Conservation (phyloP, 2,888 invertebrate species). For the Leptopilina drosophilae region DNA sequence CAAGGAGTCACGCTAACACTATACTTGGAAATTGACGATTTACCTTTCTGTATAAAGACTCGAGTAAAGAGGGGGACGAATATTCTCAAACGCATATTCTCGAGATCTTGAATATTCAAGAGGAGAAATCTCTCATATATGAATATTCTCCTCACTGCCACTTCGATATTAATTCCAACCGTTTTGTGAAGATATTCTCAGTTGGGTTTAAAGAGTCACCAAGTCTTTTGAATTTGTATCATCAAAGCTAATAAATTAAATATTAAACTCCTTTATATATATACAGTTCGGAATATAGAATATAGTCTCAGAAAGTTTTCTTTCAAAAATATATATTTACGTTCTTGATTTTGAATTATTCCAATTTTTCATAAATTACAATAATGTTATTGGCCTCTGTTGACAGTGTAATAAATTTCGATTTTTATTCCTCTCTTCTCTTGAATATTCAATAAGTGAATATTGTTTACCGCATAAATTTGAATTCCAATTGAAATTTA, state of each 20-base stretch:
- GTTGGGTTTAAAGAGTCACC: neutral
- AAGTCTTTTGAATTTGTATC: neutral
- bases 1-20: constrained; percentile 9
- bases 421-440: too few species aligned
- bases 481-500: too few species aligned
- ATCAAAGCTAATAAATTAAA: neutral
- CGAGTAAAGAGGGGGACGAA: neutral
- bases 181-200: constrained; percentile 1
- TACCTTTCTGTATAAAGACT: constrained; percentile 14
- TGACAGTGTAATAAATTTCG: too few species aligned
- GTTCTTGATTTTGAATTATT: too few species aligned
- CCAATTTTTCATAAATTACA: too few species aligned
- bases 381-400: too few species aligned
- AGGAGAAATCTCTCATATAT: constrained; percentile 28
- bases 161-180: constrained; percentile 32
- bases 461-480: too few species aligned
- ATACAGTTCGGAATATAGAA: too few species aligned
- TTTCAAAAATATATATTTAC: too few species aligned
- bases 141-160: constrained; percentile 25
- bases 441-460: too few species aligned
- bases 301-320: too few species aligned
- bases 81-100: constrained; percentile 32
- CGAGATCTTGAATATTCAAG: constrained; percentile 27
- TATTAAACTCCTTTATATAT: too few species aligned
- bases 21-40: constrained; percentile 7